These are phyloP conservation scores for Setophaga petechia DNA, from an alignment of 2,113 vertebrate species.

Conservation along the genomic window DNA sequence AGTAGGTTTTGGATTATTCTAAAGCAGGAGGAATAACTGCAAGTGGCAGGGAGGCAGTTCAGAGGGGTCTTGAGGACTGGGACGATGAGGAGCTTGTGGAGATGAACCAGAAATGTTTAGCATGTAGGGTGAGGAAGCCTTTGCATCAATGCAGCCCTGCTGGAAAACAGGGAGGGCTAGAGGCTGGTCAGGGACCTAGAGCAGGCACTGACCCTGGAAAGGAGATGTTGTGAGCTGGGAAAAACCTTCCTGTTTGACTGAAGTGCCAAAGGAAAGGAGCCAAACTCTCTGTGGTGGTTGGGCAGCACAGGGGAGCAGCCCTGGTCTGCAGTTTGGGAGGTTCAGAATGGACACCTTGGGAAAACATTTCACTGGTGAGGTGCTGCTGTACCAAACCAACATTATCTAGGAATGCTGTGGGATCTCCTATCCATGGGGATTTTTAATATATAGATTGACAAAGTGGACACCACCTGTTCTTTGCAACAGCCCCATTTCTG, in stretches of 20 bases:
- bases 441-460: not conserved
- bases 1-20: not conserved
- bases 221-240: not conserved
- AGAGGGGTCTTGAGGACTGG: not conserved
- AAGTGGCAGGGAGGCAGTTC: not conserved
- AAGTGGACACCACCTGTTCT: not conserved
- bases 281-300: not conserved
- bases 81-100: not conserved
- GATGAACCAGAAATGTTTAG: not conserved
- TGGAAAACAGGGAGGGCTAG: not conserved
- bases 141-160: accelerated
- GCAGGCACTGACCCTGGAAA: not conserved
- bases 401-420: not conserved
- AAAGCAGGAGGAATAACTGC: not conserved
- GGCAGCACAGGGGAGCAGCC: not conserved
- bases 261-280: not conserved
- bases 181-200: not conserved
- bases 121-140: no score
- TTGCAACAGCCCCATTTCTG: not conserved
- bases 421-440: not conserved
- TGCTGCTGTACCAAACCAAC: not conserved
- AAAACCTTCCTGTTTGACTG: not conserved
- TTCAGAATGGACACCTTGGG: accelerated
- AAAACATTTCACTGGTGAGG: not conserved
- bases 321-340: not conserved